These are phyloP conservation scores for Cyclophora albipunctata DNA, from an alignment of 2,888 invertebrate genomes.

Conservation along the genomic window DNA sequence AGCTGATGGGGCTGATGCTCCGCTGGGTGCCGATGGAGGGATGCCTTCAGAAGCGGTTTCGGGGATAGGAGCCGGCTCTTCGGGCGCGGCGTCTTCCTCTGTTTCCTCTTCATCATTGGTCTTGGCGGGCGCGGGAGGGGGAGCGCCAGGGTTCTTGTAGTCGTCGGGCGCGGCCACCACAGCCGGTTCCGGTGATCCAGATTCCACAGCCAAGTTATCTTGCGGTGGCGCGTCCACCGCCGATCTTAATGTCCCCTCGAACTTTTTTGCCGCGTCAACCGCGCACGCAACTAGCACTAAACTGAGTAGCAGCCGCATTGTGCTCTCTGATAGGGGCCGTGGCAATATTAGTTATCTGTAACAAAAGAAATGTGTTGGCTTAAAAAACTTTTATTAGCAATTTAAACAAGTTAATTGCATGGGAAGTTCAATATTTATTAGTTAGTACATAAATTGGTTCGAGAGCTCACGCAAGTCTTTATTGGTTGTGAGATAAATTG, in stretches of 20 bases:
- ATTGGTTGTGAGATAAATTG: slow-evolving; percentile 30
- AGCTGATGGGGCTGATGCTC: slow-evolving; percentile 68
- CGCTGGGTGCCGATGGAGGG: slow-evolving; percentile 69
- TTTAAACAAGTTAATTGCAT: slow-evolving; percentile 43
- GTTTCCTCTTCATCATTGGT: slow-evolving; percentile 11
- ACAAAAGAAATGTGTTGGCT: slow-evolving; percentile 56
- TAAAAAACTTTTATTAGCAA: slow-evolving; percentile 41
- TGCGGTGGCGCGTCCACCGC: slow-evolving; percentile 68
- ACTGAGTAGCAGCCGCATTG: slow-evolving; percentile 66
- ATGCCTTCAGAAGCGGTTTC: slow-evolving; percentile 64
- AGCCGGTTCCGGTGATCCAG: slow-evolving; percentile 59
- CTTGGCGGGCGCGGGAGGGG: slow-evolving; percentile 37
- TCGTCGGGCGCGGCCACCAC: slow-evolving; percentile 63
- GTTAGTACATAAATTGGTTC: slow-evolving; percentile 34
- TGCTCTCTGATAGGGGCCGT: slow-evolving; percentile 54
- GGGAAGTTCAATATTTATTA: slow-evolving; percentile 40
- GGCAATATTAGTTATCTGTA: slow-evolving; percentile 67
- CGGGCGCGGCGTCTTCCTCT: slow-evolving; percentile 26
- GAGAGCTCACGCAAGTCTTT: slow-evolving; percentile 38
- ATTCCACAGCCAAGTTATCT: slow-evolving; percentile 65
- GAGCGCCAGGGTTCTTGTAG: slow-evolving; percentile 59
- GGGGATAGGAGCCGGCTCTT: slow-evolving; percentile 44
- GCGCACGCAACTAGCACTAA: slow-evolving; percentile 61
- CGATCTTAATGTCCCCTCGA: slow-evolving; percentile 63
- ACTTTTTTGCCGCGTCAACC: slow-evolving; percentile 65